phyloP scores from a whole-genome alignment of 37 sponge, comb jelly and placozoan species.

The Ianthella basta region DNA sequence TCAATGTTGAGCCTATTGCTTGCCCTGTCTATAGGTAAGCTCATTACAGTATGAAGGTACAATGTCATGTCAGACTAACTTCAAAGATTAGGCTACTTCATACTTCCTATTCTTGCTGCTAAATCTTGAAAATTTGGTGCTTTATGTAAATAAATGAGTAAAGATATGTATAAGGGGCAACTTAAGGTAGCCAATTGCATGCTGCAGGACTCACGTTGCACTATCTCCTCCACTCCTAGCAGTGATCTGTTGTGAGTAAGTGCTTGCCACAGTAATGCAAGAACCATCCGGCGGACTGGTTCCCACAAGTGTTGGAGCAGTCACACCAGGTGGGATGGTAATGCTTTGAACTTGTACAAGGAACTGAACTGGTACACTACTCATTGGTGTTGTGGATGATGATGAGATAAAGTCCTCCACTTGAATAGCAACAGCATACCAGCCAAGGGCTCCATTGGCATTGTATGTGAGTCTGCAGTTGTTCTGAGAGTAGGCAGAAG shows the following conservation, averaged over 20 bases:
- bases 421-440: conserved; percentile 27
- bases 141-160: no score
- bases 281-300: conserved; percentile 34
- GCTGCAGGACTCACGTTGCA: conserved; percentile 14
- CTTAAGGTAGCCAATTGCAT: no score
- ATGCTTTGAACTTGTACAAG: conserved; percentile 27
- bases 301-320: not conserved
- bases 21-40: no score
- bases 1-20: no score
- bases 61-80: no score
- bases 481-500: not conserved
- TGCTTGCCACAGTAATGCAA: conserved; percentile 25
- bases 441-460: not conserved
- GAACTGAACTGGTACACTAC: conserved; percentile 38
- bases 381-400: not conserved
- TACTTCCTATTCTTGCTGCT: no score
- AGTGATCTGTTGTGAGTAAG: conserved; percentile 5
- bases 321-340: not conserved
- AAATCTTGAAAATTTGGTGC: no score
- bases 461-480: not conserved
- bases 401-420: conserved; percentile 17
- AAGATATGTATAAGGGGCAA: no score
- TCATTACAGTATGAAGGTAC: no score
- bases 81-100: no score
- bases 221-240: conserved; percentile 16